Evolutionary conservation across 2,888 invertebrate species (phyloP).

Genomic region (Pseudanteris insignis): DNA sequence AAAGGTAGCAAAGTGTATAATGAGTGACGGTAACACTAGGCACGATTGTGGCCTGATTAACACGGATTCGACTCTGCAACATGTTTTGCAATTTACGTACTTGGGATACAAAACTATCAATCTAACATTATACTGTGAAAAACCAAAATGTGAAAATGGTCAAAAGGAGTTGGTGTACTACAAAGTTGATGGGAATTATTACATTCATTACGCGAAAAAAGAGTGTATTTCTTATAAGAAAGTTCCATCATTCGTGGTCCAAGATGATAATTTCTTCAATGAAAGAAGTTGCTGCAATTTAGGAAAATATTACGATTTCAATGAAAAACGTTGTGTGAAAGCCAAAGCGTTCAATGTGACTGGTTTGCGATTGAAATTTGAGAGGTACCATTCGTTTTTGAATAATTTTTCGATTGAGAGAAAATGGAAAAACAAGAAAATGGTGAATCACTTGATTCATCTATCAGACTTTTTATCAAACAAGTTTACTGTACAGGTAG

Average conservation of each 20-base stretch:
- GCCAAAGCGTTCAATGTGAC: background rate
- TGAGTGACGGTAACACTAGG: background rate
- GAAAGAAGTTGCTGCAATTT: constrained; percentile 26
- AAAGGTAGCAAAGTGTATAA: background rate
- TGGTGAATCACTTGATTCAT: constrained; percentile 13
- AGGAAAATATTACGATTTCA: constrained; percentile 16
- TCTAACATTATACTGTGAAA: constrained; percentile 12
- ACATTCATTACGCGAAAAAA: constrained; percentile 16
- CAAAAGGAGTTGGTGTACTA: constrained; percentile 11
- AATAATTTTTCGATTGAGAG: constrained; percentile 8
- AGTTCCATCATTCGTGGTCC: constrained; percentile 1
- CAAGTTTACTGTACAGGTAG: no score
- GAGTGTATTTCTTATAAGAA: constrained; percentile 3
- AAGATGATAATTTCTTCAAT: constrained; percentile 23
- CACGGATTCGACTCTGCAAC: constrained; percentile 14
- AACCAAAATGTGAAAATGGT: background rate
- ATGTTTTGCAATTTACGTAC: constrained; percentile 19
- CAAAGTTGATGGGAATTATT: constrained; percentile 11
- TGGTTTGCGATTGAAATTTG: constrained; percentile 9
- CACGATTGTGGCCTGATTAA: constrained; percentile 22
- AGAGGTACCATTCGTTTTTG: constrained; percentile 4
- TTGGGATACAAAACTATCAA: constrained; percentile 23
- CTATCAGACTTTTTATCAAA: background rate
- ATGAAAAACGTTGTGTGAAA: constrained; percentile 6
- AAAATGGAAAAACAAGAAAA: constrained; percentile 5